phyloP scores from a whole-genome alignment of 2,113 vertebrate genomes.

The Emydura subglobosa region DNA sequence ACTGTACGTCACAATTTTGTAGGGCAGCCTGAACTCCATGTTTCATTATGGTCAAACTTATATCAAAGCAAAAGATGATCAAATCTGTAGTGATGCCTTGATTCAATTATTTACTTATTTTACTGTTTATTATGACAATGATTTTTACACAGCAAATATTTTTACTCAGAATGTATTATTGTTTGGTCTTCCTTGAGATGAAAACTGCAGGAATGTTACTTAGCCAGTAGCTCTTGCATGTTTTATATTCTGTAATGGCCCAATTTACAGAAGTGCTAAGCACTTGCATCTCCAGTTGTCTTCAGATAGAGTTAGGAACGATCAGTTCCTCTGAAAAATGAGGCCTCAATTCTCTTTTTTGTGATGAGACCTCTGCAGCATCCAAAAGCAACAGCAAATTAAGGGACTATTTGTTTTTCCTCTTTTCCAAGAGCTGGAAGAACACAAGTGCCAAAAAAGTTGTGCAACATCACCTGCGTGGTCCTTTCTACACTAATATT shows the following conservation, averaged over 20 bases:
- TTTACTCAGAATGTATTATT: background rate
- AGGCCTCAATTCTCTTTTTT: background rate
- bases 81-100: background rate
- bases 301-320: background rate
- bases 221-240: background rate
- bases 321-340: background rate
- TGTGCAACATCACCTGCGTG: background rate
- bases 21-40: background rate
- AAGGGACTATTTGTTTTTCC: background rate
- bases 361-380: background rate
- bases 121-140: background rate
- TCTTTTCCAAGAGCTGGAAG: background rate
- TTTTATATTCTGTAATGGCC: background rate
- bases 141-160: background rate
- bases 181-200: background rate
- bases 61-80: background rate
- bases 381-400: background rate
- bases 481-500: background rate
- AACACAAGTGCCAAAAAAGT: background rate
- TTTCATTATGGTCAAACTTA: rapidly evolving
- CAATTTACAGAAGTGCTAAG: background rate
- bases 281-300: background rate
- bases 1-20: background rate
- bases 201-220: background rate
- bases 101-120: background rate